Percentiles rank a stretch among this genome's conserved stretches.
Conservation (phyloP, 2,888 invertebrate genomes). For the Scaptomyza reducta region DNA sequence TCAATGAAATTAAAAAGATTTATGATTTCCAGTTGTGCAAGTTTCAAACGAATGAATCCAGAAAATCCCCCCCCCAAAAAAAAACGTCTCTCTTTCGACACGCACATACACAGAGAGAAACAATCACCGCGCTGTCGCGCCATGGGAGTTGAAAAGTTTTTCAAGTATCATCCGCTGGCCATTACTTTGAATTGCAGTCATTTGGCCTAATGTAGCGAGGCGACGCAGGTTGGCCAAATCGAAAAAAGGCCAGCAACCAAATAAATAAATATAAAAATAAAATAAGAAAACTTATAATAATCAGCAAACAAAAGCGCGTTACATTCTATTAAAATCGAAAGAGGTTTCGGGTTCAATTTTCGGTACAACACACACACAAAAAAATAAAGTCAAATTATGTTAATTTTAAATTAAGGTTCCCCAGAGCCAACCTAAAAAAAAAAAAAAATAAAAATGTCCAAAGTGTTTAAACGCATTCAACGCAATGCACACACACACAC, state of each 20-base stretch:
- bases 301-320: constrained; percentile 73
- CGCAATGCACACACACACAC: constrained; percentile 40
- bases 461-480: constrained; percentile 67
- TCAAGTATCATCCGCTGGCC: constrained; percentile 59
- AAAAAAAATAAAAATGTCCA: constrained; percentile 26
- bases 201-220: constrained; percentile 62
- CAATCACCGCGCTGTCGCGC: constrained; percentile 51
- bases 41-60: constrained; percentile 54
- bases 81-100: background rate
- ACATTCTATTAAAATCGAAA: constrained; percentile 69
- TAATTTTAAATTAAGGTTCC: constrained; percentile 70
- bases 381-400: constrained; percentile 67
- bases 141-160: constrained; percentile 58
- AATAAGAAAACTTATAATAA: constrained; percentile 71
- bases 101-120: constrained; percentile 24
- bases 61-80: background rate
- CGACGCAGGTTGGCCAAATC: constrained; percentile 51
- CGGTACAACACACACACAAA: too few relatives aligned
- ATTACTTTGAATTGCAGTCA: constrained; percentile 76
- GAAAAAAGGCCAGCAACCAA: constrained; percentile 56
- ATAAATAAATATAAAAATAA: constrained; percentile 36
- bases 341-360: constrained; percentile 46
- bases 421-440: constrained; percentile 7
- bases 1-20: constrained; percentile 80
- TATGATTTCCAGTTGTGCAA: constrained; percentile 69